Evolutionary conservation across 2,888 invertebrate genomes (phyloP).

Genomic region (Morinoia aosen): DNA sequence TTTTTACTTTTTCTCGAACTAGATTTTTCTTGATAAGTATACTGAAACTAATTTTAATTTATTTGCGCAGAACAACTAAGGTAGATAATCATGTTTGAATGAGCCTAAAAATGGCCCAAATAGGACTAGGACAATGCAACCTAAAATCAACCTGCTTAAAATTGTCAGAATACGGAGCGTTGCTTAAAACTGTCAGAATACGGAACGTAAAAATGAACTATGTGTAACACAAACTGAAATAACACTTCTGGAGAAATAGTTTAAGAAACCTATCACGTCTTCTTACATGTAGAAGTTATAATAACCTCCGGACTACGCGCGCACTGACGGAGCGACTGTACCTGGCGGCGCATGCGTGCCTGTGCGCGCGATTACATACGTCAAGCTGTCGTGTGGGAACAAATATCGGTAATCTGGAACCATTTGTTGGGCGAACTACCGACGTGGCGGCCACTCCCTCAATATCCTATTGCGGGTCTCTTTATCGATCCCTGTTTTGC

Average conservation of each 20-base stretch:
- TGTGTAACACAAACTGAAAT: neutral
- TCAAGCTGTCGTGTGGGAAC: conserved; percentile 2
- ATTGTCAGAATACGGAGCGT: neutral
- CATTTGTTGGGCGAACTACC: conserved; percentile 1
- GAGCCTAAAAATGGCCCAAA: neutral
- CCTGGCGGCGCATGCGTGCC: neutral
- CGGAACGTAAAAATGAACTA: neutral
- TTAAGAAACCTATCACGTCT: neutral
- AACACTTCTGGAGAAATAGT: neutral
- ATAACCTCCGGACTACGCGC: neutral
- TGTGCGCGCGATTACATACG: neutral
- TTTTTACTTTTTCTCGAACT: too few species aligned
- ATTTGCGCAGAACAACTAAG: neutral
- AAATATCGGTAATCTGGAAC: conserved; percentile 10
- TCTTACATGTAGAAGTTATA: neutral
- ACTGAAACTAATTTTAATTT: neutral
- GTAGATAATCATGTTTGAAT: neutral
- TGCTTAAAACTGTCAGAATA: neutral
- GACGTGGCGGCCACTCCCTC: neutral
- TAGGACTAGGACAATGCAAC: neutral
- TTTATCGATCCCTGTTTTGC: neutral
- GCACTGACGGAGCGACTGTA: neutral
- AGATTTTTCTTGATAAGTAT: neutral
- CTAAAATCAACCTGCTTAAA: neutral
- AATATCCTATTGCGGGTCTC: neutral